A percentile compares a stretch with the other conserved stretches of the same genome.
Evolutionary conservation across 2,797 vertebrate species (phyloP).

Genomic region (Lutjanus campechanus): DNA sequence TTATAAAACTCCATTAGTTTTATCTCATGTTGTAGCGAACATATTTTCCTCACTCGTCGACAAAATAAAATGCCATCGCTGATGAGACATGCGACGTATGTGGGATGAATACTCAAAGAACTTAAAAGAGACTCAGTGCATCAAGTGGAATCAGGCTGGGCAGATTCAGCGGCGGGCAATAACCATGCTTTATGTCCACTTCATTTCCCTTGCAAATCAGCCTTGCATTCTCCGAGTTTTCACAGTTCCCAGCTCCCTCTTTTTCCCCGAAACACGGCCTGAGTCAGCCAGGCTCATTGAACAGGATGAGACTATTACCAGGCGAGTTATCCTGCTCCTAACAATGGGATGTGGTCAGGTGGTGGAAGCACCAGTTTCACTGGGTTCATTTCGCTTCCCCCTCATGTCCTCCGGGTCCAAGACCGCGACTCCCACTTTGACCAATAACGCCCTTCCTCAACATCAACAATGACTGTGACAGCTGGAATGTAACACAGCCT

Average conservation of each 20-base stretch:
- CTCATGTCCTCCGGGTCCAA: conserved; percentile 52
- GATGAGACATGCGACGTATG: not conserved
- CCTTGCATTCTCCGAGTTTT: conserved; percentile 75
- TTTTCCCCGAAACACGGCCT: conserved; percentile 55
- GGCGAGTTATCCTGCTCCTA: conserved; percentile 64
- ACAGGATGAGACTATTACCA: conserved; percentile 77
- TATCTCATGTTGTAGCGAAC: no score
- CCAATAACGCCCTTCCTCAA: conserved; percentile 53
- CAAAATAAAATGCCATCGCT: not conserved
- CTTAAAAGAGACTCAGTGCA: conserved; percentile 47
- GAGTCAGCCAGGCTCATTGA: conserved; percentile 81
- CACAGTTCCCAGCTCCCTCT: conserved; percentile 72
- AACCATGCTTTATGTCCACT: conserved; percentile 79
- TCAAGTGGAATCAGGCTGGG: conserved; percentile 62
- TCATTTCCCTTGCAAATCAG: conserved; percentile 89
- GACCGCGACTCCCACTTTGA: conserved; percentile 47
- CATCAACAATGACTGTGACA: conserved; percentile 66
- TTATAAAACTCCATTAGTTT: no score
- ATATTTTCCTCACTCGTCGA: no score
- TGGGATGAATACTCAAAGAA: conserved; percentile 16
- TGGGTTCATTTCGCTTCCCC: conserved; percentile 63
- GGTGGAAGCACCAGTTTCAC: conserved; percentile 66
- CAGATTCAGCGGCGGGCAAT: conserved; percentile 60
- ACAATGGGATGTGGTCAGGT: conserved; percentile 79
- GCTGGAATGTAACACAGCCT: conserved; percentile 67